Base-by-base conservation (phyloP, 2,888 invertebrate genomes). In the Cosmia trapezina region DNA sequence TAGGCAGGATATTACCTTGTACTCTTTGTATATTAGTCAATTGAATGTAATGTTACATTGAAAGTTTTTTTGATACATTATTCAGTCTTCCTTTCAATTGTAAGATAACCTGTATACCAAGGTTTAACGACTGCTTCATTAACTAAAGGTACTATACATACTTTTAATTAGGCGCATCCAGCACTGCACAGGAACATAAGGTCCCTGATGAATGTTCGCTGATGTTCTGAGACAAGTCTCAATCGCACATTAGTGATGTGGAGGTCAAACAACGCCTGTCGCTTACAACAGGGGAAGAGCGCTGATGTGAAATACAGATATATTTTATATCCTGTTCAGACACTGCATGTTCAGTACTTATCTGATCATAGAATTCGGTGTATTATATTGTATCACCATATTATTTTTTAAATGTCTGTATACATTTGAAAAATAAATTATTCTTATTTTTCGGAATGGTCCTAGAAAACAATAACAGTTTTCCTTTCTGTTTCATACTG, bases 1-100 rank as follows among this genome's bases (percentile, higher is more conserved):
- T 59, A 57, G 47, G 22, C 78, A 78, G 82, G 78, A 78, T 82
- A 28, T 78, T 82, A 66, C 83, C 78, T 78, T 65, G 78, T 56
- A 17, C 33, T n/a, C 12, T 49, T 45, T 62, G 62, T 49, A 61
- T 53, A 51, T 66, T 47, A 82, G 62, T 59, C n/a, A 57, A 81
- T 54, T 66, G 3, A 57, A 54, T 45, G 3, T 37, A 12, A 47
- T 64, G 54, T 54, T 33, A 9, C 56, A 45, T 63, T 67, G 65
- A 82, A 82, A 66, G 78, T 78, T 63, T 49, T 59, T 57, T 51
- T n/a, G 51, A 22, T 51, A 49, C 43, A 77, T 81, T 77, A 70
- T 49, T 49, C 56, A 66, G 43, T 57, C 49, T 65, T 62, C 33
- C 49, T 62, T 71, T 19, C 65, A 54, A 63, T 51, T 56, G 54